phyloP scores from a whole-genome alignment of 2,888 invertebrate genomes.

The Neoascia interrupta region DNA sequence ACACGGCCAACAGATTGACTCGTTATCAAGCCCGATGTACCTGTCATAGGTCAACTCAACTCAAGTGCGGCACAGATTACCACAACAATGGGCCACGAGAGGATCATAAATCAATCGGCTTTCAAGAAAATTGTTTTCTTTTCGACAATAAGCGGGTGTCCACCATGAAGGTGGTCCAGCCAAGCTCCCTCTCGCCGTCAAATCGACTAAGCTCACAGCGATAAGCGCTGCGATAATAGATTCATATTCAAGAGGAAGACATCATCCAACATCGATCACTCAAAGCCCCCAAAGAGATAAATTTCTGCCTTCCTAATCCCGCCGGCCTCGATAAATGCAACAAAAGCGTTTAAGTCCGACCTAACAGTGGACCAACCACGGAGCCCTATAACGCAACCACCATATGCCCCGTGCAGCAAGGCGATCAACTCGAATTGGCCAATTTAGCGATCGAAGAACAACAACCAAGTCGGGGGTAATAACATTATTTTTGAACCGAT shows the following conservation, averaged over 20 bases:
- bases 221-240: constrained; percentile 42
- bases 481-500: constrained; percentile 57
- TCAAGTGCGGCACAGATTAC: constrained; percentile 48
- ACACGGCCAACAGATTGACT: constrained; percentile 43
- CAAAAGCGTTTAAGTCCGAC: constrained; percentile 38
- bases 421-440: constrained; percentile 57
- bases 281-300: constrained; percentile 33
- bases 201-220: constrained; percentile 33
- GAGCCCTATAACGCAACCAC: constrained; percentile 8
- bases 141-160: constrained; percentile 62
- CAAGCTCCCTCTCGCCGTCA: constrained; percentile 16
- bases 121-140: constrained; percentile 57
- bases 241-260: constrained; percentile 33
- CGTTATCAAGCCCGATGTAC: constrained; percentile 45
- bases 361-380: constrained; percentile 48
- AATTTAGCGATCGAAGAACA: constrained; percentile 61
- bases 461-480: constrained; percentile 43
- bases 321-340: not conserved
- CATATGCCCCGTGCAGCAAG: not conserved
- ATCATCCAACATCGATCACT: constrained; percentile 54
- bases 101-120: constrained; percentile 60
- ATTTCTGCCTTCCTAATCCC: constrained; percentile 26
- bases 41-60: constrained; percentile 52
- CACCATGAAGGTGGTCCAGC: constrained; percentile 35
- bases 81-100: constrained; percentile 48